phyloP scores from a whole-genome alignment of 2,888 invertebrate genomes.

The Tupiocoris notatus region DNA sequence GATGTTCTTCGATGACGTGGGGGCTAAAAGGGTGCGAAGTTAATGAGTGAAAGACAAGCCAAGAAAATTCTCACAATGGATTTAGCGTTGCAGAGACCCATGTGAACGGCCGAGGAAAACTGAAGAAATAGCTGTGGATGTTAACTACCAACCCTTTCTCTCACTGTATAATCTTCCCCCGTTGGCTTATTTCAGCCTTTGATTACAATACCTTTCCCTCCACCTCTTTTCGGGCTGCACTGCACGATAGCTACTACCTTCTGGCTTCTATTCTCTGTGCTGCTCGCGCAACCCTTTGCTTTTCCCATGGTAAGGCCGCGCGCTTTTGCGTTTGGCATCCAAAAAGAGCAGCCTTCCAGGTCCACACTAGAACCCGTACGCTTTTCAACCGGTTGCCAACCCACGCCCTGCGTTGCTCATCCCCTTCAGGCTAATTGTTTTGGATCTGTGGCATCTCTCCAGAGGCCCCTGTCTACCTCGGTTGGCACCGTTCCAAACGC shows the following conservation, averaged over 20 bases:
- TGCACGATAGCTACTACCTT: background rate
- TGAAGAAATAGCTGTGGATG: background rate
- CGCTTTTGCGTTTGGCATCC: background rate
- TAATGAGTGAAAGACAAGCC: no score
- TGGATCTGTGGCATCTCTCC: slow-evolving; percentile 42
- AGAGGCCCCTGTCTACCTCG: slow-evolving; percentile 41
- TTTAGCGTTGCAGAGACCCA: no score
- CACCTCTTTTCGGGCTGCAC: background rate
- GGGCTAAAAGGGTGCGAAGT: no score
- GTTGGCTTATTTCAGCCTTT: background rate
- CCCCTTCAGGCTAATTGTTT: slow-evolving; percentile 38
- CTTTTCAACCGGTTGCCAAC: background rate
- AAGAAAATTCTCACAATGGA: no score
- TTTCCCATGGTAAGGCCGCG: background rate
- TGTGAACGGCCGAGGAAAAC: no score
- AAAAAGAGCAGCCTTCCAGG: background rate
- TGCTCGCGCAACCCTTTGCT: background rate
- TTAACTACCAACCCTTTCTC: background rate
- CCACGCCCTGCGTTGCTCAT: background rate
- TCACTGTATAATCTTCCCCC: background rate
- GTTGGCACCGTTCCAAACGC: slow-evolving; percentile 29
- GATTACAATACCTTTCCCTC: background rate
- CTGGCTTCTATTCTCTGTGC: background rate
- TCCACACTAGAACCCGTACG: background rate
- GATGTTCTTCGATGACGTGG: no score